Evolutionary conservation across 2,797 vertebrate species (phyloP).

Genomic region (Orientallactaga sibirica): DNA sequence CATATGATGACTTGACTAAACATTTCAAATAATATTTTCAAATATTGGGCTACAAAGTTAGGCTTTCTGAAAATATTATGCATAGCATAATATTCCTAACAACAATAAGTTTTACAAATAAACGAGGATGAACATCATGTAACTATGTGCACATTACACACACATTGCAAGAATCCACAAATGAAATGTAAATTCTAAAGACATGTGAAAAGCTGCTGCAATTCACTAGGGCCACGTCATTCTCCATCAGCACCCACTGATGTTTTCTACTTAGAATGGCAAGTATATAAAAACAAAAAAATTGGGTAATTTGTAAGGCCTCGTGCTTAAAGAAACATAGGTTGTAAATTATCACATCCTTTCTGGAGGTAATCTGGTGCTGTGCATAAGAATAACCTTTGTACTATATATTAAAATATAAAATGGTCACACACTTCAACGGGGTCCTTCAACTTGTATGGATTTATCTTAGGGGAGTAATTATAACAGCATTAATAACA

Average conservation of each 20-base stretch:
- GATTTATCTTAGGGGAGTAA: conserved; percentile 25
- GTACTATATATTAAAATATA: conserved; percentile 10
- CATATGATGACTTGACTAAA: background rate
- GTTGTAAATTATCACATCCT: conserved; percentile 12
- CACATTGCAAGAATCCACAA: background rate
- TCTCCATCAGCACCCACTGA: background rate
- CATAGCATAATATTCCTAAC: background rate
- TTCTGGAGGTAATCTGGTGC: background rate
- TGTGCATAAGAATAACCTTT: background rate
- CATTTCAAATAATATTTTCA: background rate
- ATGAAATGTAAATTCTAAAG: background rate
- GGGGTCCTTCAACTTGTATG: background rate
- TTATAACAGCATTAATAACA: conserved; percentile 3
- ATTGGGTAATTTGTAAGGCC: background rate
- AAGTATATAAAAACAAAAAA: background rate
- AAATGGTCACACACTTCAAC: conserved; percentile 46
- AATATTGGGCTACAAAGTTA: background rate
- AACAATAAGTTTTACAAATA: conserved; percentile 4
- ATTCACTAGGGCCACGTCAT: background rate
- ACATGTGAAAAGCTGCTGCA: background rate
- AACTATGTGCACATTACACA: background rate
- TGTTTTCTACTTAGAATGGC: background rate
- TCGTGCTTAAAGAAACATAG: conserved; percentile 25
- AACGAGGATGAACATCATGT: background rate
- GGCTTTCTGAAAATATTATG: background rate